These are phyloP conservation scores for Cephalotes varians DNA, from an alignment of 2,888 invertebrate species.

Conservation along the genomic window DNA sequence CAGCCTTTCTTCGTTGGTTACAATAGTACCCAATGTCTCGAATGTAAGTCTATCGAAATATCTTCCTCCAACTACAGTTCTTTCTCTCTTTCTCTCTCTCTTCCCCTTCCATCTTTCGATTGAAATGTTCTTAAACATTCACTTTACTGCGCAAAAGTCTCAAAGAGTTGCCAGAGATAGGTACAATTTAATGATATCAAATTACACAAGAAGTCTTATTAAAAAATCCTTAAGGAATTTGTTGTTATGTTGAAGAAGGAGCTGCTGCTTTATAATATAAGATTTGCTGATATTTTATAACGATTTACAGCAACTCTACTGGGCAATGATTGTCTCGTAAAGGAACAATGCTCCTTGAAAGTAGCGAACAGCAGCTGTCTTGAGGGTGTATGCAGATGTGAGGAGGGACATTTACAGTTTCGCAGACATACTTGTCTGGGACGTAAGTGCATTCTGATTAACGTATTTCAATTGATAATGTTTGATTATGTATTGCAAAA, in stretches of 20 bases:
- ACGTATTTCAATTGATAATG: neutral
- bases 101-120: conserved; percentile 52
- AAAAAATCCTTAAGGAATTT: neutral
- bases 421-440: conserved; percentile 95
- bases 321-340: conserved; percentile 93
- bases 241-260: neutral
- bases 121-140: neutral
- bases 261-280: neutral
- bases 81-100: too few species aligned
- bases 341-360: conserved; percentile 95
- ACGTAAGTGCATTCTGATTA: conserved; percentile 89
- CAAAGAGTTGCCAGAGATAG: neutral
- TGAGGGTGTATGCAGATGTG: conserved; percentile 94
- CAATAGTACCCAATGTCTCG: conserved; percentile 92
- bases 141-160: neutral
- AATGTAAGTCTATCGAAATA: conserved; percentile 88
- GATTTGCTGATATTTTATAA: conserved; percentile 70
- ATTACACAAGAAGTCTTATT: neutral
- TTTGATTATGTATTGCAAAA: neutral
- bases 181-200: neutral
- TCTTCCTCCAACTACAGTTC: conserved; percentile 14
- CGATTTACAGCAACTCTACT: conserved; percentile 91
- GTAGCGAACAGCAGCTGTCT: conserved; percentile 95
- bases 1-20: conserved; percentile 93
- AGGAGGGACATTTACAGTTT: conserved; percentile 94